Conservation (phyloP, 2,888 invertebrate genomes). For the Alloplasta piceator region DNA sequence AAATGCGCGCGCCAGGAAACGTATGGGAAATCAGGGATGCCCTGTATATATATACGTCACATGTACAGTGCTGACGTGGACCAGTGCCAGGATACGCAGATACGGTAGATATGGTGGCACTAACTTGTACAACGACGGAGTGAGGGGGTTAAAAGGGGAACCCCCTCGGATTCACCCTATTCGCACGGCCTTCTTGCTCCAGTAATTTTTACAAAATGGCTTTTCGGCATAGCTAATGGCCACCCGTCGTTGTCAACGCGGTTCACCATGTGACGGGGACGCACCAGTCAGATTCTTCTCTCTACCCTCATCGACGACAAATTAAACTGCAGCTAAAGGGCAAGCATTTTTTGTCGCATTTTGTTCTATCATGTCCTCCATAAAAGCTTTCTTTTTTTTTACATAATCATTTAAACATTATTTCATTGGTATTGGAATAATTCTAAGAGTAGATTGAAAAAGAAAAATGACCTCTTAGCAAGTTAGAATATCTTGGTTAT, state of each 20-base stretch:
- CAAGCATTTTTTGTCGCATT: constrained; percentile 7
- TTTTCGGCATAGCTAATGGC: constrained; percentile 68
- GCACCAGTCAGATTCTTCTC: no score
- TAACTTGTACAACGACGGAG: constrained; percentile 17
- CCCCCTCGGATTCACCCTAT: constrained; percentile 56
- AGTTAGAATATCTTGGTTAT: no score
- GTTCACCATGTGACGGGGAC: background rate
- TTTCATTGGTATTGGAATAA: no score
- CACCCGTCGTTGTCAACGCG: constrained; percentile 47
- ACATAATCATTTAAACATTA: background rate
- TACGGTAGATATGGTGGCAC: constrained; percentile 49
- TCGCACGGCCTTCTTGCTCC: constrained; percentile 66
- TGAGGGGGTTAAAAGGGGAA: constrained; percentile 53
- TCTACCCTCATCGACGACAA: no score
- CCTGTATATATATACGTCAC: constrained; percentile 15
- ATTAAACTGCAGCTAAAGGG: no score
- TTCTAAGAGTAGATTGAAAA: no score
- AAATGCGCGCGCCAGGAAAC: constrained; percentile 40
- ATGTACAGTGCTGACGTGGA: constrained; percentile 25
- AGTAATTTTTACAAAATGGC: constrained; percentile 76
- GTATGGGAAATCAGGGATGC: constrained; percentile 46
- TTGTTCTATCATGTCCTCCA: no score
- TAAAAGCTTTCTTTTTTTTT: constrained; percentile 38
- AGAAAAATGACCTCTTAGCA: no score
- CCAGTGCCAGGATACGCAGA: constrained; percentile 42